These are phyloP conservation scores for Halichoerus grypus DNA, from an alignment of 2,113 vertebrate genomes.

Conservation along the genomic window DNA sequence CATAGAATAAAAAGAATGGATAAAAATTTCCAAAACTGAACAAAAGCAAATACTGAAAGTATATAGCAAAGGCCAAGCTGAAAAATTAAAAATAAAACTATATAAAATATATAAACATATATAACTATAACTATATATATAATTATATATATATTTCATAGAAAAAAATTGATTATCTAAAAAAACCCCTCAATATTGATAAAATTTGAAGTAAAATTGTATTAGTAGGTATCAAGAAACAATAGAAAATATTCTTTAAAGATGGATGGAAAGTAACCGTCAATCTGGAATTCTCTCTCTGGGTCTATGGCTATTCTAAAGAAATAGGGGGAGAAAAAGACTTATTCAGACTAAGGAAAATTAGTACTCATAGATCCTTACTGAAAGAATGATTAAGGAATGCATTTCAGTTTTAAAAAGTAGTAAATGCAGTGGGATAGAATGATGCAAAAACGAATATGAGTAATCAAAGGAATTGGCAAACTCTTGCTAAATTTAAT, in stretches of 20 bases:
- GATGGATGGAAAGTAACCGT: neutral
- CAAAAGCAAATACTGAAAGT: conserved; percentile 29
- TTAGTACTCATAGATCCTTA: neutral
- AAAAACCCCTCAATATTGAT: neutral
- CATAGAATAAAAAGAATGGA: neutral
- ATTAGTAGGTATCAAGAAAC: neutral
- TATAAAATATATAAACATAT: neutral
- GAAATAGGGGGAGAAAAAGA: neutral
- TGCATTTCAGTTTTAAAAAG: neutral
- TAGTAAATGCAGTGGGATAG: neutral
- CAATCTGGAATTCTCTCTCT: neutral
- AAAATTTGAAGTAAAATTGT: neutral
- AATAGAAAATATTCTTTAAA: neutral
- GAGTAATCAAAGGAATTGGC: neutral
- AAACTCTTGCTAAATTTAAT: neutral
- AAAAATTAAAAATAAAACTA: conserved; percentile 12
- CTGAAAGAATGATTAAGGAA: neutral
- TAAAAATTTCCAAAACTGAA: neutral
- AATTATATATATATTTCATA: neutral
- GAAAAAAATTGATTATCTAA: neutral
- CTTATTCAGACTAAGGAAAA: neutral
- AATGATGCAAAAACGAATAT: neutral
- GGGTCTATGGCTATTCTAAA: neutral
- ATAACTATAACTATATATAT: neutral
- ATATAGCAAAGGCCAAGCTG: neutral